phyloP scores from a whole-genome alignment of 2,797 vertebrate species.

The Sebastes vulpes region DNA sequence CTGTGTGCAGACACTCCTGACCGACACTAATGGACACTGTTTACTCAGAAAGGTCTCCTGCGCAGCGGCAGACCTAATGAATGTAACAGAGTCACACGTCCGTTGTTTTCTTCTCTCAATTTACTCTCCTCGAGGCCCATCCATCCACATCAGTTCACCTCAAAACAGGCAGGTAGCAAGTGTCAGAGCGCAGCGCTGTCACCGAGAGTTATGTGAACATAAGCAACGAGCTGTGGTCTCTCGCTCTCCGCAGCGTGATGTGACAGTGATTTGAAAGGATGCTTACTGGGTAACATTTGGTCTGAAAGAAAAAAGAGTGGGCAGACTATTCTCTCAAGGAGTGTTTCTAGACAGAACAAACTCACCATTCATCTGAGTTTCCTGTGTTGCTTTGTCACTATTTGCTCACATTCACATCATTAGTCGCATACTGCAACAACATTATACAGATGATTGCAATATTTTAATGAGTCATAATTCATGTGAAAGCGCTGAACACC shows the following conservation, averaged over 20 bases:
- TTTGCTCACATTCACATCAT: constrained; percentile 5
- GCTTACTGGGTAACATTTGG: constrained; percentile 23
- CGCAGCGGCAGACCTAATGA: constrained; percentile 4
- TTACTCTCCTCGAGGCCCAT: background rate
- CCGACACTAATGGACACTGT: background rate
- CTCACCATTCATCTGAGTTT: constrained; percentile 6
- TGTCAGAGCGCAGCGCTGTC: constrained; percentile 10
- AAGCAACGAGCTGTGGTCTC: constrained; percentile 1
- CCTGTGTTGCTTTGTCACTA: constrained; percentile 16
- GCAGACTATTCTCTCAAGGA: constrained; percentile 14
- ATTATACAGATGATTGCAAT: background rate
- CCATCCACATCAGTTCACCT: constrained; percentile 29
- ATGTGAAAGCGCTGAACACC: background rate
- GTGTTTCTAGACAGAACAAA: constrained; percentile 5
- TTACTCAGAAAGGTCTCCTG: background rate
- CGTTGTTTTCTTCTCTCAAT: constrained; percentile 19
- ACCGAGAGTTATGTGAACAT: background rate
- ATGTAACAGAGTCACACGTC: constrained; percentile 1
- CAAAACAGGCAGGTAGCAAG: background rate
- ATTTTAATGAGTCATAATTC: constrained; percentile 7
- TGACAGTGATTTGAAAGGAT: constrained; percentile 33
- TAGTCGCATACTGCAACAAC: background rate
- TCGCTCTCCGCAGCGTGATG: background rate
- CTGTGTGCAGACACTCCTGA: background rate
- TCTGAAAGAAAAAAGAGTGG: constrained; percentile 24